Conservation (phyloP, 2,888 invertebrate species). For the Oxystoma pomonae region DNA sequence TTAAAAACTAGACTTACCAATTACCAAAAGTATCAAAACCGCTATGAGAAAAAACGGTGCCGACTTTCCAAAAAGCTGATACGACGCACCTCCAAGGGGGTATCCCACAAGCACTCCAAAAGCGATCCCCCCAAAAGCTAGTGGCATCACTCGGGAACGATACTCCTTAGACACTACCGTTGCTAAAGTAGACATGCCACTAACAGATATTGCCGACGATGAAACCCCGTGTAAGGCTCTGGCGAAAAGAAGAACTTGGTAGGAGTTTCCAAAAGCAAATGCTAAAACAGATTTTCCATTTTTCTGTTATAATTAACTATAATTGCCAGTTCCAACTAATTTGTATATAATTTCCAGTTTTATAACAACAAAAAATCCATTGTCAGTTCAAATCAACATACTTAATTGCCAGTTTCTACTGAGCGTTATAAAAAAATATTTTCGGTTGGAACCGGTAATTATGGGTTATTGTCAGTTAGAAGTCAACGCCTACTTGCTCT, state of each 20-base stretch:
- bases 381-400: too few relatives aligned
- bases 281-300: constrained; percentile 61
- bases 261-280: constrained; percentile 71
- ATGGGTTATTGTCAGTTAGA: too few relatives aligned
- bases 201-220: constrained; percentile 73
- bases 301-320: too few relatives aligned
- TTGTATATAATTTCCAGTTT: too few relatives aligned
- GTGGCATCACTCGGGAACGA: constrained; percentile 71
- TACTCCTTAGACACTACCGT: constrained; percentile 52
- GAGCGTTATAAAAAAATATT: too few relatives aligned
- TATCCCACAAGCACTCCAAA: constrained; percentile 78
- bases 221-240: constrained; percentile 76
- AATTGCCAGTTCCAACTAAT: too few relatives aligned
- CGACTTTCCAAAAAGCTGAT: constrained; percentile 70
- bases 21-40: constrained; percentile 52
- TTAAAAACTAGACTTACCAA: constrained; percentile 46
- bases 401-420: too few relatives aligned
- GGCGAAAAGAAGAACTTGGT: constrained; percentile 64
- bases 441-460: too few relatives aligned
- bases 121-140: constrained; percentile 76
- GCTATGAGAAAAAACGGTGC: constrained; percentile 71
- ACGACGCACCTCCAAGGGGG: constrained; percentile 74
- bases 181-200: constrained; percentile 79
- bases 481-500: too few relatives aligned
- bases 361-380: too few relatives aligned